These are phyloP conservation scores for Anneissia japonica DNA, from an alignment of 35 echinoderm and acorn worm genomes.

Conservation along the genomic window DNA sequence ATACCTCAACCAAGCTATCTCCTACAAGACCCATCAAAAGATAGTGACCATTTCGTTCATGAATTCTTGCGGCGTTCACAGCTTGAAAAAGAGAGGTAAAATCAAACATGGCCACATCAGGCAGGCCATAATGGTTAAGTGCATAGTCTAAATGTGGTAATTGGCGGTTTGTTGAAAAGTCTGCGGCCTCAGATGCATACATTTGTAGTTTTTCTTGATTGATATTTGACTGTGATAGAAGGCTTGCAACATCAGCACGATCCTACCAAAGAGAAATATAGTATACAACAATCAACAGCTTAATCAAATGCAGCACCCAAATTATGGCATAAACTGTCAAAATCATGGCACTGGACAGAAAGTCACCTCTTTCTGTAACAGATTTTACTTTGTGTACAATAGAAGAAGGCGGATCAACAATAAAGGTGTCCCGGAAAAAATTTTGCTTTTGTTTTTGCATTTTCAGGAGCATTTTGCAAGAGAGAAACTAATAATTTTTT, in stretches of 20 bases:
- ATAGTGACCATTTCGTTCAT: slow-evolving; percentile 66
- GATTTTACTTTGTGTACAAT: no score
- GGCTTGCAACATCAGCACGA: slow-evolving; percentile 50
- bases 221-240: slow-evolving; percentile 64
- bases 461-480: no score
- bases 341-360: no score
- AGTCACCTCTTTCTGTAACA: no score
- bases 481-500: no score
- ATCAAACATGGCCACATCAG: slow-evolving; percentile 99
- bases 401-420: no score
- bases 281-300: not conserved
- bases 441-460: no score
- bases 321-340: no score
- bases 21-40: slow-evolving; percentile 77
- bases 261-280: slow-evolving; percentile 35
- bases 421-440: no score
- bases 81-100: slow-evolving; percentile 86
- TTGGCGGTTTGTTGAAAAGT: slow-evolving; percentile 88
- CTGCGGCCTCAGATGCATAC: slow-evolving; percentile 81
- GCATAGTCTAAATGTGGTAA: slow-evolving; percentile 85
- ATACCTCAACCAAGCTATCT: slow-evolving; percentile 89
- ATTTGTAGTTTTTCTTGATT: slow-evolving; percentile 66
- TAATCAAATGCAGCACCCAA: no score
- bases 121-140: slow-evolving; percentile 86
- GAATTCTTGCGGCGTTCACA: slow-evolving; percentile 65